Evolutionary conservation across 2,888 invertebrate genomes (phyloP), one percentile per base, ranked within the genome.

Genomic region (Baccha elongata): DNA sequence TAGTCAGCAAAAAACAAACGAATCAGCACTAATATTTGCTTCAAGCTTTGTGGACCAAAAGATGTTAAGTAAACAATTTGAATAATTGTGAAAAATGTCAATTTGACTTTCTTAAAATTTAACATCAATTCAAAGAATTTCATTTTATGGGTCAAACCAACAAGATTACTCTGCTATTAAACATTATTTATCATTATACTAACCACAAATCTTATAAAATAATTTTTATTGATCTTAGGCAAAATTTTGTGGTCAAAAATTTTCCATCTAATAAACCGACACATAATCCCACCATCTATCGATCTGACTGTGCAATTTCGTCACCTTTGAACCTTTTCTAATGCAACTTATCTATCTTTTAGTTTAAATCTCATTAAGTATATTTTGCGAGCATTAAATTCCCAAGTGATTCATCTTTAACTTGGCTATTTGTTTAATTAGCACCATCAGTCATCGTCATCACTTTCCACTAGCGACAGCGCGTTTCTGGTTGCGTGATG

Each of bases 401-500:
- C 19, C 2, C 2, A 19, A 44, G 60, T 60, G 60, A 60, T 60
- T 53, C 67, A 67, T 72, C 72, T 72, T 55, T 62, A 42, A 53
- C 44, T 65, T 48, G 17, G 65, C 29, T 65, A 65, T 52, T 58
- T 37, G 19, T 21, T 42, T 58, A 55, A 83, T 83, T 71, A 68
- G 42, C 55, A 32, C 17, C 75, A 80, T 75, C 80, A 50, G 65
- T 76, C 81, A 71, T 74, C 74, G 71, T 81, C 80, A 67, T 65
- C 80, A 80, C 79, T 80, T 80, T 74, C 48, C 44, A 73, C 32
- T 37, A 29, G 60, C 44, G 68, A 75, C 55, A 79, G 68, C 68
- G 44, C 17, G 32, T 37, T 37, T 21, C 17, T 23, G 37, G 29
- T 67, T 65, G 68, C 69, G 75, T 75, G 78, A 58, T 65, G 32